Base-by-base conservation (phyloP, 2,797 vertebrate species). In the Bryconaethiops microstoma region DNA sequence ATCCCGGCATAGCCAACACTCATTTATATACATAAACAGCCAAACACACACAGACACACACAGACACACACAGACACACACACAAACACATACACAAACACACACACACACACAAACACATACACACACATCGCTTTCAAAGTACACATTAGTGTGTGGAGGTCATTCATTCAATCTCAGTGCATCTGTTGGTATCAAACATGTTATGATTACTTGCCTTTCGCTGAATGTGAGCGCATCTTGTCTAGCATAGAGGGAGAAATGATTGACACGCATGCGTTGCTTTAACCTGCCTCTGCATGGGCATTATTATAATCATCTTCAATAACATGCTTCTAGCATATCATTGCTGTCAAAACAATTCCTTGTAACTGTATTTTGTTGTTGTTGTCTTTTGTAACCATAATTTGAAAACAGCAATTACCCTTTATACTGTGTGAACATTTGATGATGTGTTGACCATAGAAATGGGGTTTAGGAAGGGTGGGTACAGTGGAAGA, bases 21-120 rank as follows among this genome's bases (percentile, higher is more conserved):
- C 76, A 67, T 83, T 86, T 75, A 81, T 83, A 86, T 84, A 83
- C 73, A 71, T 74, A 79, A 29, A 83, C 60, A 64, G 45, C 55
- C 48, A 78, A 39, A 78, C 25, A 69, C 40, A 70, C 64, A 17
- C 48, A 45, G 57, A 72, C 67, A 16, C 45, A 78, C 39, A 68
- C 39, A 35, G 4, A 35, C 35, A 4, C 35, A 35, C 35, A 35
- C 35, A 35, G 4, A 35, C 35, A 35, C 35, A 35, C 35, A 35
- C 35, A 35, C 35, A 35, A 35, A 35, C 35, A 35, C 2, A 35
- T 35, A 35, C 35, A 35, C 35, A 35, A 35, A 35, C 35, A 35
- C 35, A 35, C 35, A 35, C 35, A 45, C 42, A 45, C 42, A 45
- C 42, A 45, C 42, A 0, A 7, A 45, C 42, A 45, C 42, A 45